Percentiles rank a stretch among this genome's conserved stretches.
phyloP scores from a whole-genome alignment of 2,888 invertebrate genomes.

The Nymphalis urticae region DNA sequence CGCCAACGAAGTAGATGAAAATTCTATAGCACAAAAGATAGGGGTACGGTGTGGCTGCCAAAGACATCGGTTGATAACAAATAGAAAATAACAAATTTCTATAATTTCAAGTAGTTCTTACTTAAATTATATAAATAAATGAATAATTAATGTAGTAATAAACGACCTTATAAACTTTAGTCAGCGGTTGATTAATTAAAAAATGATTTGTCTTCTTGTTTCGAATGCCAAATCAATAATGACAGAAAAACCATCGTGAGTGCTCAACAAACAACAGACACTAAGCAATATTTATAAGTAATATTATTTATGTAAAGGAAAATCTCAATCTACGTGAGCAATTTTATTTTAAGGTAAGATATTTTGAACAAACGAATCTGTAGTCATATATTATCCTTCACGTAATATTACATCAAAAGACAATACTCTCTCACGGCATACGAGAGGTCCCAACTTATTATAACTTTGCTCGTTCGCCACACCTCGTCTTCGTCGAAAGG shows the following conservation, averaged over 20 bases:
- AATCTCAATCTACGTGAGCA: too few relatives aligned
- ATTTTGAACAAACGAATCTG: not conserved
- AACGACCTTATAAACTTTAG: too few relatives aligned
- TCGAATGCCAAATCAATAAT: too few relatives aligned
- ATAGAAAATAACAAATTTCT: conserved; percentile 40
- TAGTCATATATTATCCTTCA: conserved; percentile 12
- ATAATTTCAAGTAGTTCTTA: not conserved
- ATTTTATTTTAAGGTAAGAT: not conserved
- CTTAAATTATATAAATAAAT: not conserved
- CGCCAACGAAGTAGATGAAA: conserved; percentile 25
- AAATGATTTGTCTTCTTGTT: too few relatives aligned
- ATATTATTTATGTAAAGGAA: too few relatives aligned
- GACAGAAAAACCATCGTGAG: too few relatives aligned
- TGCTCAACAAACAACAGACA: too few relatives aligned
- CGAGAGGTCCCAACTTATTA: conserved; percentile 69
- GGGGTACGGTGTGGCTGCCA: conserved; percentile 19
- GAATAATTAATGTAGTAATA: not conserved
- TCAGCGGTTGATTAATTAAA: too few relatives aligned
- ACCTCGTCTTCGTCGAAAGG: conserved; percentile 61
- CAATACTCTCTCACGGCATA: conserved; percentile 52
- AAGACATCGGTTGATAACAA: conserved; percentile 24
- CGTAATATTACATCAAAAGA: conserved; percentile 63
- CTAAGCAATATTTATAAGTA: too few relatives aligned
- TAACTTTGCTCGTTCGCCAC: conserved; percentile 74
- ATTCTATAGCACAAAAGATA: conserved; percentile 33